Percentiles rank a stretch among this genome's conserved stretches.
phyloP scores from a whole-genome alignment of 1,140 invertebrate genomes.

The Brachionus asplanchnoidis region DNA sequence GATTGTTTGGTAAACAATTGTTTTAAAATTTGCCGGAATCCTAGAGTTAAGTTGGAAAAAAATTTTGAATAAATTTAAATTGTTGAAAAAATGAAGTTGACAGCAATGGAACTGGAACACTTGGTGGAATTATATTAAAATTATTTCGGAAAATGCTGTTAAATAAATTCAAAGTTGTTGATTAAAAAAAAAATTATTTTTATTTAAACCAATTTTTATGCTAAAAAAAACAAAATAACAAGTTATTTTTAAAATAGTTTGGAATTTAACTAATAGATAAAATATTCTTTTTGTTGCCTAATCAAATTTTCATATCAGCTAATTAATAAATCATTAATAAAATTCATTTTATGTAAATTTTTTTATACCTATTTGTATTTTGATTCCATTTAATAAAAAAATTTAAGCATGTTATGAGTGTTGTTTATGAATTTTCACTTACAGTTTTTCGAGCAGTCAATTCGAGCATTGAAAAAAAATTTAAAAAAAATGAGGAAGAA shows the following conservation, averaged over 20 bases:
- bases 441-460: neutral
- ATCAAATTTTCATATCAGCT: neutral
- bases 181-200: no score
- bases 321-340: neutral
- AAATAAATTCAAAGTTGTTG: no score
- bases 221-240: no score
- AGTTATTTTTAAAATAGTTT: no score
- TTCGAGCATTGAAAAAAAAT: neutral
- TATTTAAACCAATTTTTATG: no score
- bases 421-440: neutral
- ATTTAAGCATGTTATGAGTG: neutral
- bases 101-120: no score
- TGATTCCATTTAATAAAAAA: neutral
- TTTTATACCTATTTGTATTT: neutral
- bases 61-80: neutral
- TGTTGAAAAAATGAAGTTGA: no score
- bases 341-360: neutral
- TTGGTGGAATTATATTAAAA: no score
- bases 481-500: neutral
- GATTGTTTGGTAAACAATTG: slow-evolving; percentile 17
- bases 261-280: neutral
- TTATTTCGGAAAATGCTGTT: no score
- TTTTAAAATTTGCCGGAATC: neutral
- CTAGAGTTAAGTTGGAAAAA: neutral
- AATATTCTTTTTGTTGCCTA: neutral